Percentiles rank a stretch among this genome's conserved stretches.
phyloP scores from a whole-genome alignment of 2,797 vertebrate species.

The Dipus sagitta region DNA sequence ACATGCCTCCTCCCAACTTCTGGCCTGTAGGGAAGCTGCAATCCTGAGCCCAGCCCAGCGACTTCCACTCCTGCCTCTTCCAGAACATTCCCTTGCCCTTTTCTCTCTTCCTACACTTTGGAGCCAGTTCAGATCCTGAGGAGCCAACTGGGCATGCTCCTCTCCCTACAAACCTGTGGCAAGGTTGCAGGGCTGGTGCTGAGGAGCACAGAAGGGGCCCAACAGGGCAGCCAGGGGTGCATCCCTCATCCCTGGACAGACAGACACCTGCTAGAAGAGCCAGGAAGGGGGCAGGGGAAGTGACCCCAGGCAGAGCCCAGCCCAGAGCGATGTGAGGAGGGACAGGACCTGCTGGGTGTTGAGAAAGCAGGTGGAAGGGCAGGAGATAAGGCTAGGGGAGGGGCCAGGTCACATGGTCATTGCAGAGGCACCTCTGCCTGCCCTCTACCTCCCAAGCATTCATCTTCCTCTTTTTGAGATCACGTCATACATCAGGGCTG shows the following conservation, averaged over 20 bases:
- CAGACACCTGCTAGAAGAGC: too few species aligned
- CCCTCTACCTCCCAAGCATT: neutral
- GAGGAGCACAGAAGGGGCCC: too few species aligned
- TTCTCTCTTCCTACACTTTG: neutral
- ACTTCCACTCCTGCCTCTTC: neutral
- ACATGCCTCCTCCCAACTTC: neutral
- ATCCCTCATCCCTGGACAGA: too few species aligned
- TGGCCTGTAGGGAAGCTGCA: neutral
- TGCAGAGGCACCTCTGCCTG: neutral
- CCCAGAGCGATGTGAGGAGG: neutral
- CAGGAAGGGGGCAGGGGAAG: neutral
- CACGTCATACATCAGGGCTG: too few species aligned
- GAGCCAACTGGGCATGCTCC: neutral
- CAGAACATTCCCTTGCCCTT: slow-evolving; percentile 22
- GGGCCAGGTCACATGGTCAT: neutral
- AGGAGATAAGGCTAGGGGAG: neutral
- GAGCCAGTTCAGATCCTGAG: neutral
- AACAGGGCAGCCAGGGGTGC: too few species aligned
- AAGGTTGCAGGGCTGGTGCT: neutral
- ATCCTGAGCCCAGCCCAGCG: neutral
- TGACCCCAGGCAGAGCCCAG: too few species aligned
- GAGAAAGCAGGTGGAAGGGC: neutral
- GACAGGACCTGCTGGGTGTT: neutral
- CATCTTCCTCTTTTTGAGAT: neutral
- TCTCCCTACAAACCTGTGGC: neutral